A percentile compares a stretch with the other conserved stretches of the same genome.
phyloP scores from a whole-genome alignment of 2,113 vertebrate genomes.

The Leptobrachium ailaonicum region DNA sequence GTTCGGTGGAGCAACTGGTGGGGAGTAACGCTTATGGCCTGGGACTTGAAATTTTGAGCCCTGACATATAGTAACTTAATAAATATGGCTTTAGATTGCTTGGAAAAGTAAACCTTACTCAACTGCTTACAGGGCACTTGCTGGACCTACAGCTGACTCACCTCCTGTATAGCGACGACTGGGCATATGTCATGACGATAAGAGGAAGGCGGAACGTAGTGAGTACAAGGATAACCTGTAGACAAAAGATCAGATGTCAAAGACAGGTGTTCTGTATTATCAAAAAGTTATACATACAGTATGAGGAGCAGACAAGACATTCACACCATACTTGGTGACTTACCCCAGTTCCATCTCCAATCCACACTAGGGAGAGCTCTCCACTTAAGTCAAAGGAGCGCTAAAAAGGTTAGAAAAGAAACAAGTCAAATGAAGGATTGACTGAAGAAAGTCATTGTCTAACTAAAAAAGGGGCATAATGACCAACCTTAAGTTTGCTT shows the following conservation, averaged over 20 bases:
- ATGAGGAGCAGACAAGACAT: too few relatives aligned
- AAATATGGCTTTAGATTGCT: too few relatives aligned
- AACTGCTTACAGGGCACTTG: too few relatives aligned
- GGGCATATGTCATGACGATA: conserved; percentile 79
- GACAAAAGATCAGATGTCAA: background rate
- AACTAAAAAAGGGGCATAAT: too few relatives aligned
- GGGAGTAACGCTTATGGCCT: too few relatives aligned
- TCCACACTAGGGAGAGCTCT: conserved; percentile 87
- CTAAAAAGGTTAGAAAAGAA: conserved; percentile 57
- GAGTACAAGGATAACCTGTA: conserved; percentile 84
- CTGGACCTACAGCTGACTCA: conserved; percentile 55
- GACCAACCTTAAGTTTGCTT: too few relatives aligned
- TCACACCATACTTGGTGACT: conserved; percentile 58
- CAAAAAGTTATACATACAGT: background rate
- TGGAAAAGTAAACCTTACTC: too few relatives aligned
- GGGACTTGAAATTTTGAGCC: too few relatives aligned
- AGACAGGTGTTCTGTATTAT: background rate
- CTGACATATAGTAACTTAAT: too few relatives aligned
- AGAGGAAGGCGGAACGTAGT: conserved; percentile 88
- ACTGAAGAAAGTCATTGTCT: too few relatives aligned
- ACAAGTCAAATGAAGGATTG: background rate
- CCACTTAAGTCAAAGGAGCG: conserved; percentile 80
- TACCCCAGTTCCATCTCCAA: conserved; percentile 89
- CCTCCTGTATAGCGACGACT: conserved; percentile 92
- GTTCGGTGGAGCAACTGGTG: too few relatives aligned